These are phyloP conservation scores for Melanotaenia boesemani DNA, from an alignment of 2,797 vertebrate species.

Conservation along the genomic window DNA sequence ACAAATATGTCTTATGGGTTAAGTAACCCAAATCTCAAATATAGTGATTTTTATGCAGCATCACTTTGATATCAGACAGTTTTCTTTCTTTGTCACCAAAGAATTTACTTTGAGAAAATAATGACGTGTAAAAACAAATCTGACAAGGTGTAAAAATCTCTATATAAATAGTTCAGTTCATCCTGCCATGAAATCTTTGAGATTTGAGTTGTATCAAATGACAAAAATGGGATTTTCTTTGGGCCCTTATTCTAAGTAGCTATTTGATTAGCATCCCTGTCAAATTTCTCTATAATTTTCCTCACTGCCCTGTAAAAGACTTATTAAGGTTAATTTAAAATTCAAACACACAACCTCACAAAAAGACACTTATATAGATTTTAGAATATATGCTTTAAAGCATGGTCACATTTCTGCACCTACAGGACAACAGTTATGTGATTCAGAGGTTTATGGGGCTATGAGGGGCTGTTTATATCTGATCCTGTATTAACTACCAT, in stretches of 20 bases:
- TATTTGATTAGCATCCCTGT: not conserved
- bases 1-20: too few species aligned
- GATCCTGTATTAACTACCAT: slow-evolving; percentile 37
- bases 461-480: slow-evolving; percentile 61
- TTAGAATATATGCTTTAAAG: slow-evolving; percentile 15
- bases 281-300: too few species aligned
- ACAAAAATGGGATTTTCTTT: not conserved
- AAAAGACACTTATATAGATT: not conserved
- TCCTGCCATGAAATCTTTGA: too few species aligned
- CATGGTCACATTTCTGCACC: slow-evolving; percentile 15
- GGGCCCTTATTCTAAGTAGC: not conserved
- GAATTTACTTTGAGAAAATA: too few species aligned
- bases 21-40: too few species aligned
- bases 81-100: too few species aligned
- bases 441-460: slow-evolving; percentile 41
- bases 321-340: not conserved
- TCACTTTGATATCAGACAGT: too few species aligned
- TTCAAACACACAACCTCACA: not conserved
- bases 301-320: too few species aligned
- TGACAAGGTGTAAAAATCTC: too few species aligned
- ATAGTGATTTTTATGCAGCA: too few species aligned
- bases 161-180: too few species aligned
- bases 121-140: too few species aligned
- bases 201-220: not conserved
- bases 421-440: slow-evolving; percentile 15